phyloP scores from a whole-genome alignment of 2,797 vertebrate genomes.

The Hydrocynus forskahlii region DNA sequence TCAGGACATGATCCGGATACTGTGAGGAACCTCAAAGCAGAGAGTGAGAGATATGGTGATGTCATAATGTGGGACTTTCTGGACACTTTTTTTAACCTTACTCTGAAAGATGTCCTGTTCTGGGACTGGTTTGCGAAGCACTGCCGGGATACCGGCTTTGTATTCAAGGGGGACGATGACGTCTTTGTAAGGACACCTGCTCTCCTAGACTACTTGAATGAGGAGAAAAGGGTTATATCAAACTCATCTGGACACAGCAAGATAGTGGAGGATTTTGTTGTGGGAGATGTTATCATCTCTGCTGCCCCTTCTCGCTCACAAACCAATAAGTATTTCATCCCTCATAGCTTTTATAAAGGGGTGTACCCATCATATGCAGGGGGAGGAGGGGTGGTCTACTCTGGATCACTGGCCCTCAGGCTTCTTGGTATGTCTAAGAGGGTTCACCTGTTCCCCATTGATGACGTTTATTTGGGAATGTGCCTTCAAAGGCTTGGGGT shows the following conservation, averaged over 20 bases:
- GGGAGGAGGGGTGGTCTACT: conserved; percentile 79
- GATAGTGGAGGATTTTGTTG: conserved; percentile 67
- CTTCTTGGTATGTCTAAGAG: conserved; percentile 71
- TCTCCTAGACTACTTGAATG: conserved; percentile 68
- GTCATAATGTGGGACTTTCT: conserved; percentile 80
- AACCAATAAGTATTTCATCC: conserved; percentile 75
- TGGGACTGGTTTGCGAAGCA: conserved; percentile 73
- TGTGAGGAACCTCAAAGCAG: conserved; percentile 55
- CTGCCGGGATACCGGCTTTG: conserved; percentile 64
- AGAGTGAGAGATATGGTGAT: conserved; percentile 65
- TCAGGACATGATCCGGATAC: not conserved
- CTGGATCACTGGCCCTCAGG: conserved; percentile 70
- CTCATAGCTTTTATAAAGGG: conserved; percentile 74
- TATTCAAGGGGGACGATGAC: conserved; percentile 82
- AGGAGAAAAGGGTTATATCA: conserved; percentile 16
- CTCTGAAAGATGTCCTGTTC: conserved; percentile 79
- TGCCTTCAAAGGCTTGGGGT: conserved; percentile 70
- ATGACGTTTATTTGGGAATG: conserved; percentile 81
- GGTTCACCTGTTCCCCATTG: conserved; percentile 79
- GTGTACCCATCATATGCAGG: conserved; percentile 75
- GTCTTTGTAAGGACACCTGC: conserved; percentile 75
- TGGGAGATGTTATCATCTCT: conserved; percentile 69
- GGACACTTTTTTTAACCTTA: conserved; percentile 81
- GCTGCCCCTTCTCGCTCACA: conserved; percentile 54
- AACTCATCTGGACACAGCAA: not conserved